A percentile compares a stretch with the other conserved stretches of the same genome.
Evolutionary conservation across 2,113 vertebrate genomes (phyloP).

Genomic region (Pandion haliaetus): DNA sequence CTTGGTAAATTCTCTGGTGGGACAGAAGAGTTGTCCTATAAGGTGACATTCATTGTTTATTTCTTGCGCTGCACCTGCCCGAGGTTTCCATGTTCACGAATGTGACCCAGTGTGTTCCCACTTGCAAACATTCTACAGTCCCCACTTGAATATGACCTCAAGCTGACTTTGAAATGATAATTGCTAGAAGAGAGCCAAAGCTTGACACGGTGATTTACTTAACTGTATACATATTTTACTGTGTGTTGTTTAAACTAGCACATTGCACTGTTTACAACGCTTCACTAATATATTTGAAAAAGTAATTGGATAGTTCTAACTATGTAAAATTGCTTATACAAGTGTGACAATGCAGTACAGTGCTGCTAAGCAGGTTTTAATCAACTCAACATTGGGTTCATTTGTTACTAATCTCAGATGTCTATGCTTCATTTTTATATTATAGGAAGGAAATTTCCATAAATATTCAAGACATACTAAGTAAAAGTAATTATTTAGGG

Average conservation of each 20-base stretch:
- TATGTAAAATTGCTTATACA: slow-evolving; percentile 35
- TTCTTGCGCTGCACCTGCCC: neutral
- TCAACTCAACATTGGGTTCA: slow-evolving; percentile 49
- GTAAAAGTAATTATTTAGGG: slow-evolving; percentile 37
- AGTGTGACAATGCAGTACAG: neutral
- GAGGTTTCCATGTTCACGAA: neutral
- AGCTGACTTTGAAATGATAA: slow-evolving; percentile 16
- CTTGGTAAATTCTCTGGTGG: neutral
- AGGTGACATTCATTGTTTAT: neutral
- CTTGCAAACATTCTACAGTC: neutral
- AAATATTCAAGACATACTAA: slow-evolving; percentile 45
- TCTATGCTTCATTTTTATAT: slow-evolving; percentile 44
- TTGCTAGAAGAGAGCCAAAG: neutral
- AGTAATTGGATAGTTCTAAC: slow-evolving; percentile 59
- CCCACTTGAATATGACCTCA: neutral
- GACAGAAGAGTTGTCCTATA: neutral
- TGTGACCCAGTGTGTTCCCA: neutral
- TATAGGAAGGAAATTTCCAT: neutral
- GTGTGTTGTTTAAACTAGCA: slow-evolving; percentile 5
- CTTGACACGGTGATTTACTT: neutral
- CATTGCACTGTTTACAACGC: slow-evolving; percentile 14
- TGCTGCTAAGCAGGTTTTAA: slow-evolving; percentile 51
- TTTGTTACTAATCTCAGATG: slow-evolving; percentile 54
- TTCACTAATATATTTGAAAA: slow-evolving; percentile 55
- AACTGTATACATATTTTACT: slow-evolving; percentile 31